phyloP scores from a whole-genome alignment of 2,797 vertebrate species.

The Pteropus rufus region DNA sequence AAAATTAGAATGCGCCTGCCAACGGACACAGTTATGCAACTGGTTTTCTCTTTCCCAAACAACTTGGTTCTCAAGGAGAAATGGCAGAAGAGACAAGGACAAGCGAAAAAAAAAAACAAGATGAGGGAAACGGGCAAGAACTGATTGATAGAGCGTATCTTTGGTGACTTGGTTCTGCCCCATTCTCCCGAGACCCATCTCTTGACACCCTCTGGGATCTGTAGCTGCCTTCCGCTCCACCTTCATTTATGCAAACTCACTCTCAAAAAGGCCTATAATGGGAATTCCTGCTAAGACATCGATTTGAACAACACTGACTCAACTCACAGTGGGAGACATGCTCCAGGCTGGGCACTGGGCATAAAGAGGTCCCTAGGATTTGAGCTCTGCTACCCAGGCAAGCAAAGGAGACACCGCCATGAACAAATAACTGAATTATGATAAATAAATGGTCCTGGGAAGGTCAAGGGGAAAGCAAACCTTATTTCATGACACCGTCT shows the following conservation, averaged over 20 bases:
- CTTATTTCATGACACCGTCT: not conserved
- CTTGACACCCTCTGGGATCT: not conserved
- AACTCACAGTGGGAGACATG: not conserved
- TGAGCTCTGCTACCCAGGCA: not conserved
- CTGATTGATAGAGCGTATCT: accelerated
- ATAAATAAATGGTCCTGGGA: accelerated
- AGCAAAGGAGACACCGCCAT: not conserved
- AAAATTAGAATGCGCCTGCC: slow-evolving; percentile 68
- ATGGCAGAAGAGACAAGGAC: not conserved
- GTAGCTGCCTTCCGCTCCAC: not conserved
- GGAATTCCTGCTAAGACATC: too few species aligned
- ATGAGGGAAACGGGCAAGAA: not conserved
- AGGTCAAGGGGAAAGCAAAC: not conserved
- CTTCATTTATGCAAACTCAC: not conserved
- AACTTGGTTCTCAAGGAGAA: slow-evolving; percentile 60
- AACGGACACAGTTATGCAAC: slow-evolving; percentile 45
- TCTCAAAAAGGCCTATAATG: not conserved
- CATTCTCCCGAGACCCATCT: not conserved
- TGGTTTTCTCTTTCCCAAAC: slow-evolving; percentile 47
- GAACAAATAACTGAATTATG: not conserved
- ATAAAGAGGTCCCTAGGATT: accelerated
- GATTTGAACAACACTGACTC: not conserved
- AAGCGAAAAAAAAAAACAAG: not conserved
- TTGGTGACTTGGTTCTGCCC: accelerated
- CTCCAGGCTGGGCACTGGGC: accelerated